A percentile compares a stretch with the other conserved stretches of the same genome.
These are phyloP conservation scores for Zosterops pallidus DNA, from an alignment of 2,113 vertebrate species.

Conservation along the genomic window DNA sequence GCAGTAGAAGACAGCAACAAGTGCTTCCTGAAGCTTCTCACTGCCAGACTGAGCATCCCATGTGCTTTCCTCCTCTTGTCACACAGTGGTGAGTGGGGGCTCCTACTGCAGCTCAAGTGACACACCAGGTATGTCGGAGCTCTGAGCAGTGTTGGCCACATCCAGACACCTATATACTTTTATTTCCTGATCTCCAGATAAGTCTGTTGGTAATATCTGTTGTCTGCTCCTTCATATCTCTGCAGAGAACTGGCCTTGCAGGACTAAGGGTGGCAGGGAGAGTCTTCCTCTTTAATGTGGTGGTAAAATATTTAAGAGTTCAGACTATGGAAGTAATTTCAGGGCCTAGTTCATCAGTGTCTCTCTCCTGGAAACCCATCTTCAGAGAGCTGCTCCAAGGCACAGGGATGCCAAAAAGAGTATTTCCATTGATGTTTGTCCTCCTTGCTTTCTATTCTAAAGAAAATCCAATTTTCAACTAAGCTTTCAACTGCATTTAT, in stretches of 20 bases:
- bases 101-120: neutral
- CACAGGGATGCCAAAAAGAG: neutral
- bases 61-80: neutral
- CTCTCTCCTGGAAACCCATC: neutral
- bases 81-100: rapidly evolving
- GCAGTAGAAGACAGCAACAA: neutral
- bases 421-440: conserved; percentile 40
- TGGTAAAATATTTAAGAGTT: conserved; percentile 27
- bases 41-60: neutral
- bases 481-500: neutral
- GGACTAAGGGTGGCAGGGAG: neutral
- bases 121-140: neutral
- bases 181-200: neutral
- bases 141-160: neutral
- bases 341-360: neutral
- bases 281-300: neutral
- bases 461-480: conserved; percentile 29
- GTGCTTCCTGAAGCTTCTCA: neutral
- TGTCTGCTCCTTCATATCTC: neutral
- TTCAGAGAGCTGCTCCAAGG: conserved; percentile 6
- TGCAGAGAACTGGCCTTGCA: neutral
- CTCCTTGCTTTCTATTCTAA: neutral
- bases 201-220: neutral
- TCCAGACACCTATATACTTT: neutral
- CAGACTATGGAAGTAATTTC: neutral